phyloP scores from a whole-genome alignment of 2,113 vertebrate species.

The Indicator indicator region DNA sequence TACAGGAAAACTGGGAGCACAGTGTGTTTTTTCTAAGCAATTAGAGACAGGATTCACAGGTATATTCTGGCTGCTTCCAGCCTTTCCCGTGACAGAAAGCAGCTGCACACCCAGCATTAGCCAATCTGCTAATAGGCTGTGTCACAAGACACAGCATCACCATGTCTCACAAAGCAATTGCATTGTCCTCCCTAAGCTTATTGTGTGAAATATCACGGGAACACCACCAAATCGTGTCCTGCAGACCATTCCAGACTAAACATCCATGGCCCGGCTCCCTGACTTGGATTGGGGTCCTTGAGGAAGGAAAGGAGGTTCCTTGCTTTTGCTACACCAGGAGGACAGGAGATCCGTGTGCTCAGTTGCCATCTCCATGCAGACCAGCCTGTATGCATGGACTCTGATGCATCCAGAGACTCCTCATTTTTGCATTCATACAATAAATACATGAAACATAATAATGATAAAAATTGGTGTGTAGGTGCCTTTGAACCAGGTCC shows the following conservation, averaged over 20 bases:
- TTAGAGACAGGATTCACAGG: slow-evolving; percentile 67
- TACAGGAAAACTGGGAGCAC: neutral
- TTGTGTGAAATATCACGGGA: slow-evolving; percentile 58
- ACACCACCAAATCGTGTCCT: slow-evolving; percentile 56
- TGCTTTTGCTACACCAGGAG: neutral
- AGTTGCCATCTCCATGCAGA: accelerated
- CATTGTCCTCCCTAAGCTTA: slow-evolving; percentile 67
- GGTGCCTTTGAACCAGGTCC: neutral
- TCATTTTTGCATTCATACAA: neutral
- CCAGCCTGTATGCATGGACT: neutral
- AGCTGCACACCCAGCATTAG: slow-evolving; percentile 67
- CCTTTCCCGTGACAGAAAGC: slow-evolving; percentile 69
- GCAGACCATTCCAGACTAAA: slow-evolving; percentile 49
- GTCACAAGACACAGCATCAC: slow-evolving; percentile 71
- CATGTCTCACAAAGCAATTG: slow-evolving; percentile 62
- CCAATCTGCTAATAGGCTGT: slow-evolving; percentile 71
- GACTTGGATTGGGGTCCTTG: slow-evolving; percentile 26
- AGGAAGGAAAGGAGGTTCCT: slow-evolving; percentile 8
- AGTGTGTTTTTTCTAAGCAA: slow-evolving; percentile 37
- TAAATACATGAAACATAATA: neutral
- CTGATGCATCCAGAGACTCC: neutral
- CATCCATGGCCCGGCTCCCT: neutral
- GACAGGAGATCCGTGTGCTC: accelerated
- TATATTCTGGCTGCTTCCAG: slow-evolving; percentile 68
- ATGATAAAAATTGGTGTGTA: neutral